phyloP scores from a whole-genome alignment of 2,888 invertebrate genomes.

The Geotrupes spiniger region DNA sequence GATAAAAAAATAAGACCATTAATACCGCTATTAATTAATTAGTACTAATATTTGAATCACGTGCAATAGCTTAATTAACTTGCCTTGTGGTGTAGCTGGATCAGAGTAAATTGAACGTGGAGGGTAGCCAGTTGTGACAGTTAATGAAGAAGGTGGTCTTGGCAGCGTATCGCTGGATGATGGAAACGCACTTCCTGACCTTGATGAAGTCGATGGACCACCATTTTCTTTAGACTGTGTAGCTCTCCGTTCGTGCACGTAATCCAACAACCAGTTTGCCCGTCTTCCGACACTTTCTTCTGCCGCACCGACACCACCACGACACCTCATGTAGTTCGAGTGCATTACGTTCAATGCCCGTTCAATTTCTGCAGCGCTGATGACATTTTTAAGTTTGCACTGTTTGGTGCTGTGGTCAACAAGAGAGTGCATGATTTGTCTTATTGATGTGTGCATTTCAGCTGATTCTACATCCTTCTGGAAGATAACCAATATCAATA shows the following conservation, averaged over 20 bases:
- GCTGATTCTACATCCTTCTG: constrained; percentile 10
- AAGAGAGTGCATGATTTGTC: constrained; percentile 47
- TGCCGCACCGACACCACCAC: constrained; percentile 45
- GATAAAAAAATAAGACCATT: no score
- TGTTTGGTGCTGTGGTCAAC: constrained; percentile 51
- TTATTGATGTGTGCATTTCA: constrained; percentile 39
- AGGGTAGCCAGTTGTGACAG: constrained; percentile 32
- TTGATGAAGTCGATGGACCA: constrained; percentile 3
- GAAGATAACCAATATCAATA: no score
- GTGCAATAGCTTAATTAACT: no score
- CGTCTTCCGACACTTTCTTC: constrained; percentile 38
- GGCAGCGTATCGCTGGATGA: constrained; percentile 23
- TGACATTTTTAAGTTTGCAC: constrained; percentile 51
- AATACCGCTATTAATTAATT: no score
- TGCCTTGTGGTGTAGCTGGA: constrained; percentile 29
- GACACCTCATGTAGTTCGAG: constrained; percentile 43
- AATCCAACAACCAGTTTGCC: constrained; percentile 20
- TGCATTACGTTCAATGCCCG: constrained; percentile 52
- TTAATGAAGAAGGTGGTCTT: constrained; percentile 39
- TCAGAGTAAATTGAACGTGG: constrained; percentile 32
- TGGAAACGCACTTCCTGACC: constrained; percentile 3
- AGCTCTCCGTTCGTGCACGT: constrained; percentile 23
- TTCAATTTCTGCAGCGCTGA: constrained; percentile 51
- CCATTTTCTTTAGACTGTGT: constrained; percentile 1
- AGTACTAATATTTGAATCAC: no score